phyloP scores from a whole-genome alignment of 2,113 vertebrate genomes.

The Muntiacus muntjak region DNA sequence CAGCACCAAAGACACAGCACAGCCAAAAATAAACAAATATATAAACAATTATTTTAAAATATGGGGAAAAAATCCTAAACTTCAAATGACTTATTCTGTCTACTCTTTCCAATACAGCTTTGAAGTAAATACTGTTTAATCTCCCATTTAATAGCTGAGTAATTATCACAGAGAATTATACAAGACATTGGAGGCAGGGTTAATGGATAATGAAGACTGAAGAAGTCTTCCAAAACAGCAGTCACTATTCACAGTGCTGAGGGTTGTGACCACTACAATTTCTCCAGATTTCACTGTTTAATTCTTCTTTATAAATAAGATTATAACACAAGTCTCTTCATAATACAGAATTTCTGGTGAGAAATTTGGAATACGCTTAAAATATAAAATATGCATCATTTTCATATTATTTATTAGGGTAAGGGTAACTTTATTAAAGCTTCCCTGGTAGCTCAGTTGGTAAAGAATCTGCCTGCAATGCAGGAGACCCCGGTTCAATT shows the following conservation, averaged over 20 bases:
- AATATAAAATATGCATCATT: neutral
- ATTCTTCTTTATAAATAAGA: neutral
- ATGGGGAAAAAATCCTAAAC: neutral
- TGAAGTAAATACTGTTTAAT: neutral
- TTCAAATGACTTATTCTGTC: neutral
- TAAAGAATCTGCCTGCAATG: no score
- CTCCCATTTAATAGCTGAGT: neutral
- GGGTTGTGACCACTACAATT: neutral
- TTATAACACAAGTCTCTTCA: neutral
- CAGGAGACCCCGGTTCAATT: no score
- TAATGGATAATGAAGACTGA: neutral
- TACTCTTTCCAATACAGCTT: neutral
- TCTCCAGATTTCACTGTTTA: neutral
- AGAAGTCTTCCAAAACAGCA: neutral
- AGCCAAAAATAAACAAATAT: no score
- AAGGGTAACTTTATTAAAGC: neutral
- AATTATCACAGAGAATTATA: neutral
- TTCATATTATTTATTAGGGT: neutral
- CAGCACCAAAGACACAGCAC: no score
- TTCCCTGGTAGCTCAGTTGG: no score
- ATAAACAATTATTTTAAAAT: no score
- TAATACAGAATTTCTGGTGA: neutral
- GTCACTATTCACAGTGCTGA: neutral
- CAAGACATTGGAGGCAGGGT: fast-evolving
- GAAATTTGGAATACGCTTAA: neutral